Base-by-base conservation (phyloP, 2,888 invertebrate species). In the Hirtodrosophila confusa region DNA sequence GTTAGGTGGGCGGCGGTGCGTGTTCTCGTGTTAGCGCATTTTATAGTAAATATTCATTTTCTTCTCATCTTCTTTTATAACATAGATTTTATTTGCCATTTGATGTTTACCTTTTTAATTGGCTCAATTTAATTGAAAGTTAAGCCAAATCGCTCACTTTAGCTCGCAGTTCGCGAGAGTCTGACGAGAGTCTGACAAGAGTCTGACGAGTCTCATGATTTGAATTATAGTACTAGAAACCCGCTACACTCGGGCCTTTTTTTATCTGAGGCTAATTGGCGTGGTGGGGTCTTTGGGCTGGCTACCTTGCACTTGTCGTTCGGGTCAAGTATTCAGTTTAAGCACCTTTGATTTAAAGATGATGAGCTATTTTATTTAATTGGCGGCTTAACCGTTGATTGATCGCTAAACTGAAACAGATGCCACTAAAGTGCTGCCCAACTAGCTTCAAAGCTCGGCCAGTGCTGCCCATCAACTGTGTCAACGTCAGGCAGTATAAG, bases 11-110 rank as follows among this genome's bases (percentile, higher is more conserved):
- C 80, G 57, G 76, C 76, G 80, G 83, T 83, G 86, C 82, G 75
- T 83, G 80, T 80, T 80, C 68, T 69, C 71, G 75, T 84, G 84
- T 79, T 83, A 83, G 76, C 80, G 84, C 80, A 69, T 72, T 70
- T 67, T 78, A 17, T 53, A 54, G 54, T 57, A 64, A 56, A 54
- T 61, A 27, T 27, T 27, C 3, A 27, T 56, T 60, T 65, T 45
- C 29, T 50, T 62, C 33, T 48, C 23, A 40, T 9, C 37, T 24
- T 35, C 31, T 71, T 29, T 40, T 41, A 31, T 66, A 33, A 44
- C 51, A 17, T 37, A 7, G 55, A 54, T 57, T 55, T 41, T 31
- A 31, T 69, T 63, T 57, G 36, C 37, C 12, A 44, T 57, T 56
- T 49, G 23, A 40, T 62, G 58, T 66, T 75, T 76, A 50, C 54